Percentiles rank a stretch among this genome's conserved stretches.
Conservation (phyloP, 2,113 vertebrate species). For the Oncorhynchus clarkii region DNA sequence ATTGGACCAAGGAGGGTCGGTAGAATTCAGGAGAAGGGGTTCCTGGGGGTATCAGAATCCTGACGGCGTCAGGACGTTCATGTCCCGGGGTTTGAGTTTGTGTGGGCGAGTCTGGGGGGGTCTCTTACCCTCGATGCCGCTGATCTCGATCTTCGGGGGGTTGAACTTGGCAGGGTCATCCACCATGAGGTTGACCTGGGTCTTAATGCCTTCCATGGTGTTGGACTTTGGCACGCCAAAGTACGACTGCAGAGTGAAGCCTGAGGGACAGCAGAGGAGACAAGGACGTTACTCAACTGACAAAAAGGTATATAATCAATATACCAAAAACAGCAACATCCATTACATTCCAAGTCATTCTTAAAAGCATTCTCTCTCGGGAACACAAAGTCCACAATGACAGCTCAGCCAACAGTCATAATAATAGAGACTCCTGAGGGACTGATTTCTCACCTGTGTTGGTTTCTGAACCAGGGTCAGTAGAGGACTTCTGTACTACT, state of each 20-base stretch:
- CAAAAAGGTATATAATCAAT: neutral
- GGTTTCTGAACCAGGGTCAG: conserved; percentile 80
- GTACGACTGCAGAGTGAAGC: conserved; percentile 85
- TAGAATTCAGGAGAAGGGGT: too few relatives aligned
- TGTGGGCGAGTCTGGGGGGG: conserved; percentile 72
- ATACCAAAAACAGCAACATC: neutral
- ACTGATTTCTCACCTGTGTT: conserved; percentile 54
- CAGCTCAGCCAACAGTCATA: neutral
- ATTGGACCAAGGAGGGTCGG: conserved; percentile 12
- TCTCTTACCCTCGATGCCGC: conserved; percentile 73
- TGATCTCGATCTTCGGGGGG: conserved; percentile 84
- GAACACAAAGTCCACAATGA: neutral
- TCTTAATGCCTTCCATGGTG: conserved; percentile 86
- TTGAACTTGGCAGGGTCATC: conserved; percentile 78
- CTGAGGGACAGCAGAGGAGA: conserved; percentile 62
- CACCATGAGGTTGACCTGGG: conserved; percentile 77
- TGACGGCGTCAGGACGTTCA: conserved; percentile 77
- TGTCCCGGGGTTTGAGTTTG: conserved; percentile 78
- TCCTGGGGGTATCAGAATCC: conserved; percentile 65
- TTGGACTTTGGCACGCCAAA: conserved; percentile 86
- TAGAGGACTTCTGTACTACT: conserved; percentile 84
- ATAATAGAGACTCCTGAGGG: neutral
- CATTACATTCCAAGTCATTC: neutral
- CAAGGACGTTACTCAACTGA: conserved; percentile 30
- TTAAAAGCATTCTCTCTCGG: neutral